phyloP scores from a whole-genome alignment of 2,888 invertebrate species.

The Cheiracanthium punctorium region DNA sequence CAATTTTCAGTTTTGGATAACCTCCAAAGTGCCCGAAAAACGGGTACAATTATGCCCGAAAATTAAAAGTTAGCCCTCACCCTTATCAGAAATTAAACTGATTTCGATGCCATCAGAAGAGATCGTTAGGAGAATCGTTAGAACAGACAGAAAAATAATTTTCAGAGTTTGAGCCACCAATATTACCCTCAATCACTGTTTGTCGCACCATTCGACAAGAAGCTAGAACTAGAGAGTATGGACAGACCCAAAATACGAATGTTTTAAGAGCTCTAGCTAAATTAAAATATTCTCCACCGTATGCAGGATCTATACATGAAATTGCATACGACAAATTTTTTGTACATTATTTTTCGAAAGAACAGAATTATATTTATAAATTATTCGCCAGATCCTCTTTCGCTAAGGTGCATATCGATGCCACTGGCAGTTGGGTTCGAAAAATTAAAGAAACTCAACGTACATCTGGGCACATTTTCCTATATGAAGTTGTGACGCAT shows the following conservation, averaged over 20 bases:
- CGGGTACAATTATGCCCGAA: no score
- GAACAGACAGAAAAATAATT: background rate
- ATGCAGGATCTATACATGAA: background rate
- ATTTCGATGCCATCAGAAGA: no score
- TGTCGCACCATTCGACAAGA: background rate
- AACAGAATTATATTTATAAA: background rate
- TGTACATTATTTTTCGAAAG: background rate
- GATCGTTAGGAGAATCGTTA: background rate
- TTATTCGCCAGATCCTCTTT: background rate
- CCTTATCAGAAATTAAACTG: no score
- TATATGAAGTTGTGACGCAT: background rate
- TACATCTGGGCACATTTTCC: background rate
- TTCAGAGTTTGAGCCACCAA: background rate
- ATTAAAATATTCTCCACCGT: background rate
- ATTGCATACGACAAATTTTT: background rate
- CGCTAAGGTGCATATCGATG: background rate
- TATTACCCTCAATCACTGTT: background rate
- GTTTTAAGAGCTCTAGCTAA: background rate
- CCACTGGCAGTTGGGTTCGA: background rate
- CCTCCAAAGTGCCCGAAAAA: no score
- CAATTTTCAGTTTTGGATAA: no score
- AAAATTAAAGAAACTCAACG: background rate
- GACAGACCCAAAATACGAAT: background rate
- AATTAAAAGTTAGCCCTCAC: no score
- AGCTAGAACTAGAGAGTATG: background rate